phyloP scores from a whole-genome alignment of 2,113 vertebrate genomes.

The Corythoichthys haematopterus region DNA sequence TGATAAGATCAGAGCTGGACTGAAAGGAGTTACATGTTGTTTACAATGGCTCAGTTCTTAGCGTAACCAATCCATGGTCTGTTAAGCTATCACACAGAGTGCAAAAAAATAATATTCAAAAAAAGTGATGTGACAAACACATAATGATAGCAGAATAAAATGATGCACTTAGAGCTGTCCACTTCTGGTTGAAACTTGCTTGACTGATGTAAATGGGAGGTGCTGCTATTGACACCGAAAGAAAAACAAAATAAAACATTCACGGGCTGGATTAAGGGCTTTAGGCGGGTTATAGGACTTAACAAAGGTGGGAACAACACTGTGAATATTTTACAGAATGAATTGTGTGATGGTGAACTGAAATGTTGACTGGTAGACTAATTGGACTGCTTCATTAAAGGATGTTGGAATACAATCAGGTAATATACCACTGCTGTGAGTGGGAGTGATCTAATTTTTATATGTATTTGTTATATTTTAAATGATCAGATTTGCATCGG shows the following conservation, averaged over 20 bases:
- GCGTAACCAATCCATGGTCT: no score
- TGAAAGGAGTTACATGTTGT: no score
- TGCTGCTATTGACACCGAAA: no score
- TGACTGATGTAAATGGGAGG: no score
- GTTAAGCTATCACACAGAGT: no score
- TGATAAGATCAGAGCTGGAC: constrained; percentile 7
- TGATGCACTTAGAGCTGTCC: background rate
- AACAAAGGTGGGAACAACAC: background rate
- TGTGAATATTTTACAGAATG: background rate
- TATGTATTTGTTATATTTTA: no score
- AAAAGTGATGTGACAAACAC: background rate
- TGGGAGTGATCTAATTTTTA: no score
- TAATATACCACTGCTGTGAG: background rate
- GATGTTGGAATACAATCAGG: background rate
- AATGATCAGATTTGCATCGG: background rate
- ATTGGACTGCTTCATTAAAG: background rate
- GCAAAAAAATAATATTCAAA: background rate
- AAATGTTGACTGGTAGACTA: background rate
- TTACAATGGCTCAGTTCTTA: no score
- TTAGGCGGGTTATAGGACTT: background rate
- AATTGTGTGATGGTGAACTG: no score
- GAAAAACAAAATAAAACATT: no score
- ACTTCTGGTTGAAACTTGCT: background rate
- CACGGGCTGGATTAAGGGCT: no score
- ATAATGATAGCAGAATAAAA: background rate